Conservation (phyloP, 1,140 invertebrate species). For the Philotrypesis tridentata region DNA sequence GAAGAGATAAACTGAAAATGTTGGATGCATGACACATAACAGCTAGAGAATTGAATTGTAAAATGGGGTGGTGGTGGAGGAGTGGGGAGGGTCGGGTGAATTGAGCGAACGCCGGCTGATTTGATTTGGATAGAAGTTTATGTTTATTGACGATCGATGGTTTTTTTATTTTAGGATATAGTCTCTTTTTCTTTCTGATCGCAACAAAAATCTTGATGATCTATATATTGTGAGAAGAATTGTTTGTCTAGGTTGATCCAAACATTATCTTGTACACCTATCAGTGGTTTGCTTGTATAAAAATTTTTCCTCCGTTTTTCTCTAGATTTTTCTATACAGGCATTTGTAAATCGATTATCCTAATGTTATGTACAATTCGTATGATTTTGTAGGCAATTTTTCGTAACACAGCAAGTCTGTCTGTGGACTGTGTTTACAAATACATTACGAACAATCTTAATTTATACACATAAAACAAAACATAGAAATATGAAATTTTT, state of each 20-base stretch:
- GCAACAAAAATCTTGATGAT: background rate
- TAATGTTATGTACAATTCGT: too few species aligned
- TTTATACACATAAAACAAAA: background rate
- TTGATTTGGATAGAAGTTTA: background rate
- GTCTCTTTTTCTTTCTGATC: background rate
- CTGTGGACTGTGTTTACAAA: background rate
- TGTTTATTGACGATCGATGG: background rate
- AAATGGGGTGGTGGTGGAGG: too few species aligned
- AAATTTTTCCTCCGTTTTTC: background rate
- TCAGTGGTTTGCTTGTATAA: background rate
- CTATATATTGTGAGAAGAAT: background rate
- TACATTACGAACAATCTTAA: background rate
- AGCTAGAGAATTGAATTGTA: background rate
- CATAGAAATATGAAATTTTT: background rate
- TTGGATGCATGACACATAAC: background rate
- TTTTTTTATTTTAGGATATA: background rate
- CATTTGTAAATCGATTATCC: too few species aligned
- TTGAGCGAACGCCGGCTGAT: background rate
- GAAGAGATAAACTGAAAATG: background rate
- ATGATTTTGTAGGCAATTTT: too few species aligned
- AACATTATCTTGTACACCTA: background rate
- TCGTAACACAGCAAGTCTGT: background rate
- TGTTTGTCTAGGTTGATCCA: background rate
- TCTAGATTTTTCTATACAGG: too few species aligned
- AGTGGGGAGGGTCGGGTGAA: background rate